phyloP scores from a whole-genome alignment of 2,113 vertebrate species.

The Stegastes partitus region DNA sequence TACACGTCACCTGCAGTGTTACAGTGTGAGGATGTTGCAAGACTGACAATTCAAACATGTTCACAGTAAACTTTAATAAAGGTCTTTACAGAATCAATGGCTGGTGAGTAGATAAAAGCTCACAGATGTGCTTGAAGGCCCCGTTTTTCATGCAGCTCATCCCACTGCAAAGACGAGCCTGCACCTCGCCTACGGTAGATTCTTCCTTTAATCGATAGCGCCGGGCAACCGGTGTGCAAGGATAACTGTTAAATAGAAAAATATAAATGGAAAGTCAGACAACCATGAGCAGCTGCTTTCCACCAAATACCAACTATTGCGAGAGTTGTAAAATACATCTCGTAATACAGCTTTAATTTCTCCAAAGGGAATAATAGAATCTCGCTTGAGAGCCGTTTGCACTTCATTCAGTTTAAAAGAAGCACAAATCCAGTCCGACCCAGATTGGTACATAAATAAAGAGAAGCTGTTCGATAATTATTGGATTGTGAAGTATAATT shows the following conservation, averaged over 20 bases:
- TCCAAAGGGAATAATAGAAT: constrained; percentile 20
- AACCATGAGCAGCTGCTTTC: neutral
- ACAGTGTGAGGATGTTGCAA: too few relatives aligned
- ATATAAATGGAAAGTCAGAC: constrained; percentile 1
- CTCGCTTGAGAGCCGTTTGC: neutral
- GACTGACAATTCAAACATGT: too few relatives aligned
- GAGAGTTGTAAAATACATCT: constrained; percentile 23
- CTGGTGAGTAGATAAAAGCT: too few relatives aligned
- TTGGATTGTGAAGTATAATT: neutral
- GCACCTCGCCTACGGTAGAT: neutral
- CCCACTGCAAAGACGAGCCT: neutral
- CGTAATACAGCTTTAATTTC: constrained; percentile 50
- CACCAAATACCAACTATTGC: constrained; percentile 1
- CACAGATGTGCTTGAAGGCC: neutral
- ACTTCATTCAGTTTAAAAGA: constrained; percentile 29
- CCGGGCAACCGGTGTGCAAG: constrained; percentile 17
- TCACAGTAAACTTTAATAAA: too few relatives aligned
- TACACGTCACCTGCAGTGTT: too few relatives aligned
- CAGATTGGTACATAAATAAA: constrained; percentile 16
- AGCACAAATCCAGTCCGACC: constrained; percentile 34
- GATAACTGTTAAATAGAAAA: neutral
- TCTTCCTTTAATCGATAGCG: constrained; percentile 23
- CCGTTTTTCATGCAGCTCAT: too few relatives aligned
- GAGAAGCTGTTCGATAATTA: constrained; percentile 7
- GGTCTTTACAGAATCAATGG: too few relatives aligned